Base-by-base conservation (phyloP, 1,140 invertebrate species). In the Apolygus lucorum region DNA sequence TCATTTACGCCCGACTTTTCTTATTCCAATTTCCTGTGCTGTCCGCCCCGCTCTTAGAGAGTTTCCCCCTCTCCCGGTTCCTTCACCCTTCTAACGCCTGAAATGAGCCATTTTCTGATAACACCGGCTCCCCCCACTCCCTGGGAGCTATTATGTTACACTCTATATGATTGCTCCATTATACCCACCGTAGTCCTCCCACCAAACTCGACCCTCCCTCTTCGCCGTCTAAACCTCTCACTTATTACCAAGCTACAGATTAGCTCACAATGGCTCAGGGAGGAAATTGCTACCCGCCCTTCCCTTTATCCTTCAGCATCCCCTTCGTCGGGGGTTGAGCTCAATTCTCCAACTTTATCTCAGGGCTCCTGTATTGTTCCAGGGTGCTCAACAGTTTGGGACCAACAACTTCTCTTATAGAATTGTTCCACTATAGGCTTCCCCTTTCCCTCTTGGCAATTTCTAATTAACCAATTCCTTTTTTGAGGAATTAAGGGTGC, bases 1-100 rank as follows among this genome's bases (percentile, higher is more conserved):
- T 75, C 74, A 75, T 75, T 75, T 75, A 75, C 74, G 74, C 74
- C 74, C 72, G 73, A 74, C 70, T 75, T 74, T 75, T 75, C 74
- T 75, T 75, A 75, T 75, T 75, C 72, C 74, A 75, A 75, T 75
- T 75, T 75, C 74, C 74, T 70, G 69, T 65, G 52, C 72, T 72
- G 74, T 74, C 74, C 72, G 49, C 42, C 64, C 64, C 28, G 27
- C 64, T 24, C 63, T 8, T 59, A 42, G n/a, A 21, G 29, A n/a
- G 4, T 13, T n/a, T 68, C 34, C 67, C 27, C n/a, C 64, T 8
- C 22, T 21, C 54, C 22, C 22, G 8, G 13, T 59, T n/a, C 64
- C 13, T 22, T 24, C 54, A 4, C 22, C 54, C 11, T 59, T 11
- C n/a, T n/a, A 22, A 59, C 54, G 54, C 11, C 22, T 59, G 25